A percentile compares a stretch with the other conserved stretches of the same genome.
phyloP scores from a whole-genome alignment of 2,888 invertebrate species.

The Oxytorus armatus region DNA sequence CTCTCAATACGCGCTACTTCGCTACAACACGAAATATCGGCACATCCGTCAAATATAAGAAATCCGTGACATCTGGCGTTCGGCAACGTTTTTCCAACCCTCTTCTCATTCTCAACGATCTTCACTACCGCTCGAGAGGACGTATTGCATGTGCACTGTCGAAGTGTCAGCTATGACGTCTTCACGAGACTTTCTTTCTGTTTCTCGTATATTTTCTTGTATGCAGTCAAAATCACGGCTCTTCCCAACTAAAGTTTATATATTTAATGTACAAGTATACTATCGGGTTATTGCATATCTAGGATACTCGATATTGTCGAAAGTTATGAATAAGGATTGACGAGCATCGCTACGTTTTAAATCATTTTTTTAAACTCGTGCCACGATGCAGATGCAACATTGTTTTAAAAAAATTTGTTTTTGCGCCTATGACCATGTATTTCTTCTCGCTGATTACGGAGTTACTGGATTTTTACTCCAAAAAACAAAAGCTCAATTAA shows the following conservation, averaged over 20 bases:
- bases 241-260: neutral
- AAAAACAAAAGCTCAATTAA: no score
- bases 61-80: slow-evolving; percentile 78
- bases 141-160: slow-evolving; percentile 23
- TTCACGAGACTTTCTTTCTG: slow-evolving; percentile 19
- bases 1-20: slow-evolving; percentile 65
- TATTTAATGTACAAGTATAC: neutral
- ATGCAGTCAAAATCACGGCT: slow-evolving; percentile 3
- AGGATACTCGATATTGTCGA: no score
- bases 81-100: slow-evolving; percentile 48
- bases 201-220: slow-evolving; percentile 47
- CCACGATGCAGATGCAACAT: no score
- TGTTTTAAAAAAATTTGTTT: no score
- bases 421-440: neutral
- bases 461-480: no score
- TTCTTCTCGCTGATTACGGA: neutral
- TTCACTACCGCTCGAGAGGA: slow-evolving; percentile 33
- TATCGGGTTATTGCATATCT: no score
- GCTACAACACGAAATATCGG: slow-evolving; percentile 77
- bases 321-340: no score
- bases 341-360: no score
- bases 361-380: no score
- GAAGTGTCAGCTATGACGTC: slow-evolving; percentile 52
- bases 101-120: slow-evolving; percentile 21
- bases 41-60: slow-evolving; percentile 80